A percentile compares a stretch with the other conserved stretches of the same genome.
phyloP scores from a whole-genome alignment of 2,797 vertebrate species.

The Micromesistius poutassou region DNA sequence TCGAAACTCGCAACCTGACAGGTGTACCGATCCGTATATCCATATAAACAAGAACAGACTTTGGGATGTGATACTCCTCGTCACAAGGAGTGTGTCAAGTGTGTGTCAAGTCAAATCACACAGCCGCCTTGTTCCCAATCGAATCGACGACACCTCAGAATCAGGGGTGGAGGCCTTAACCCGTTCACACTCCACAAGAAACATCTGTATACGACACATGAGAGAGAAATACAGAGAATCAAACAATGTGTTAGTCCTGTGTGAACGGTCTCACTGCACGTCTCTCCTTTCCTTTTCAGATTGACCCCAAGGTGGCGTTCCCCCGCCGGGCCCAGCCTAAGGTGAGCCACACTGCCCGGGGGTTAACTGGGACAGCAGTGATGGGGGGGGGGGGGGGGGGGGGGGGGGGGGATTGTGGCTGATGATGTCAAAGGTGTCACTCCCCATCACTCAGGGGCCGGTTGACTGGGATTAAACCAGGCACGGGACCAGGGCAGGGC shows the following conservation, averaged over 20 bases:
- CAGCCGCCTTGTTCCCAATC: background rate
- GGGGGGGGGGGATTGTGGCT: conserved; percentile 28
- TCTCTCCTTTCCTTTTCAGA: conserved; percentile 69
- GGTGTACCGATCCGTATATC: background rate
- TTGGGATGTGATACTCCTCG: background rate
- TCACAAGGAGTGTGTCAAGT: background rate
- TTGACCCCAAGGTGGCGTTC: conserved; percentile 91
- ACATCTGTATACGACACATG: background rate
- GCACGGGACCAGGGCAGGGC: conserved; percentile 39
- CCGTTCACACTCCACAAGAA: too few relatives aligned
- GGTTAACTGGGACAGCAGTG: background rate
- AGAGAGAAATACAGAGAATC: background rate
- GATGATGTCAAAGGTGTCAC: conserved; percentile 57
- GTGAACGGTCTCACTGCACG: background rate
- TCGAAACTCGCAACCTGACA: background rate
- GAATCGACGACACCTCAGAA: background rate
- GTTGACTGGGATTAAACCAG: conserved; percentile 52
- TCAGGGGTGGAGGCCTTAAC: background rate
- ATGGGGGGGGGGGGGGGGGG: conserved; percentile 41
- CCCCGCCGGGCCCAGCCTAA: conserved; percentile 93
- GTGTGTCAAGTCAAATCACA: background rate
- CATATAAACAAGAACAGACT: background rate
- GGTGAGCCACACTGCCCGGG: conserved; percentile 65
- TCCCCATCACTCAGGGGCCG: conserved; percentile 43
- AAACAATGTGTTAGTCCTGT: background rate